Evolutionary conservation across 2,888 invertebrate genomes (phyloP), one percentile per base, ranked within the genome.

Genomic region (Caenorhabditis sp.): DNA sequence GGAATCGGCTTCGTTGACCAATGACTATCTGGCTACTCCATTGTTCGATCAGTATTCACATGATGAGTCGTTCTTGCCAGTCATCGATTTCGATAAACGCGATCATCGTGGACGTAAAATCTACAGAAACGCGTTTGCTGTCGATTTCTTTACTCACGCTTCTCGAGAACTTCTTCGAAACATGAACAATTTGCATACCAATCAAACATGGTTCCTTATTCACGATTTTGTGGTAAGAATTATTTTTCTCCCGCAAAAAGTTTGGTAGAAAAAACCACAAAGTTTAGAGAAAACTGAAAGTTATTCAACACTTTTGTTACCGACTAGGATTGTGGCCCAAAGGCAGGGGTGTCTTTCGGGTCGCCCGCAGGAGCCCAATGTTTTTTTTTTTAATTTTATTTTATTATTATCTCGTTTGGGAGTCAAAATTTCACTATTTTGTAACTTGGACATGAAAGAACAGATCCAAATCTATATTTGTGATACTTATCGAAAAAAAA

Each of bases 101-200:
- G 84, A 85, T 58, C 84, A 84, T 54, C 70, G 85, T 36, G 84
- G 84, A 49, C 65, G 81, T n/a, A 80, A 83, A 77, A 77, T 85
- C 54, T 69, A 80, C 59, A 66, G 69, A 58, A 86, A 86, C 66
- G 83, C 86, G 4, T 86, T 81, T 61, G 85, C 82, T n/a, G 74
- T 77, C 55, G 86, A 86, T 66, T 86, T 86, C 73, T 86, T 77
- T 78, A 72, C 72, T 23, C 77, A 82, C 43, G 84, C 81, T 17
- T 83, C 85, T 8, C 62, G 79, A 26, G 60, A 75, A 31, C 26
- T 73, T 37, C 59, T 86, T 62, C 37, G 66, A 21, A 66, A 65
- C 3, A 69, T 76, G 43, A 86, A 86, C 63, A 69, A 72, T n/a
- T 70, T 86, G 21, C 65, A 60, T 1, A 74, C 82, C 43, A 69